Base-by-base conservation (phyloP, 1,140 invertebrate genomes). In the Zaprionus inermis region DNA sequence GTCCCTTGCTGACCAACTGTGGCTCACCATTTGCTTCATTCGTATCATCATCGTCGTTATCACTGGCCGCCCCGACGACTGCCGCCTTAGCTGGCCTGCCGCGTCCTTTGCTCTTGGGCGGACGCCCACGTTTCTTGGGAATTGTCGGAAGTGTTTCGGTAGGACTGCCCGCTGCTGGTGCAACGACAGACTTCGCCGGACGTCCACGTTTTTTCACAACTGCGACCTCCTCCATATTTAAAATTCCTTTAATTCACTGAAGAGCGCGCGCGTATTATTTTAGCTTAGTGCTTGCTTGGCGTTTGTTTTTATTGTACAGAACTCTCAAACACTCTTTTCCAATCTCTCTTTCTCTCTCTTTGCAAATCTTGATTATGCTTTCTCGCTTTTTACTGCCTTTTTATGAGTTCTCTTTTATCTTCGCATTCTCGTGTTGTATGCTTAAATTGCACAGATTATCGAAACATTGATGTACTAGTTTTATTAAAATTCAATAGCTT, bases 41-140 rank as follows among this genome's bases (percentile, higher is more conserved):
- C 2, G 1, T 1, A 7, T 54, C 58, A 11, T 71, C 60, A 20
- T 77, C 64, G 5, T 60, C 51, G 22, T 34, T 38, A 36, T 57
- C 69, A 20, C 54, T 71, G 32, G n/a, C 14, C 36, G 14, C 38
- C 18, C 4, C 5, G 24, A 36, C 56, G 5, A 30, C 64, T 1
- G 34, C 12, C 3, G 5, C 5, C 30, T 72, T 79, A n/a, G 75
- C 18, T 52, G 79, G 54, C 52, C 65, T 73, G 5, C 74, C 74
- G 34, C 73, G 74, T 32, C 44, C 77, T 59, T 84, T 38, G 68
- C 20, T 49, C 57, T 84, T 80, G 10, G 63, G 18, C 36, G 81
- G 81, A 32, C 81, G 81, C n/a, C 81, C 81, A 41, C 82, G 82
- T 38, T 81, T 86, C 70, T 68, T 76, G n/a, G 73, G 69, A 44